phyloP scores from a whole-genome alignment of 1,140 invertebrate species.

The Diorhabda sublineata region DNA sequence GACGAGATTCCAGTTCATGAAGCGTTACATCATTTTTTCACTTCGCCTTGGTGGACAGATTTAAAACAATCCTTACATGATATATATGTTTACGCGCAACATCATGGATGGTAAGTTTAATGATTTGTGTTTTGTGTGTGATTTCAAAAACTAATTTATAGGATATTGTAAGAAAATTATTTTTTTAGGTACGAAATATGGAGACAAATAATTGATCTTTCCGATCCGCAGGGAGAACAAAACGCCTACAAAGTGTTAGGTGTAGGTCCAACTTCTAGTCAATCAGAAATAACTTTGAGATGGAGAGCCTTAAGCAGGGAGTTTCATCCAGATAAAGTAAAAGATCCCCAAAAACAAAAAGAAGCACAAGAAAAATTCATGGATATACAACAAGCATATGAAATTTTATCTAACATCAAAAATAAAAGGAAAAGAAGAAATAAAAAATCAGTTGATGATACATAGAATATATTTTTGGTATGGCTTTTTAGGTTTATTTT shows the following conservation, averaged over 20 bases:
- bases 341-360: constrained; percentile 60
- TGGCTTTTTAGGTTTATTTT: too few species aligned
- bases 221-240: constrained; percentile 83
- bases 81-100: constrained; percentile 47
- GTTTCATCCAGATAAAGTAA: constrained; percentile 89
- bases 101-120: constrained; percentile 51
- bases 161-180: neutral
- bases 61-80: constrained; percentile 70
- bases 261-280: constrained; percentile 68
- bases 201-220: constrained; percentile 79
- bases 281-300: constrained; percentile 77
- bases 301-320: constrained; percentile 82
- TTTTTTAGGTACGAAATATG: constrained; percentile 63
- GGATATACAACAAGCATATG: constrained; percentile 90
- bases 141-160: too few species aligned
- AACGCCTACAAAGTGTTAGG: constrained; percentile 84
- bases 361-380: constrained; percentile 83
- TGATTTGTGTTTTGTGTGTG: neutral
- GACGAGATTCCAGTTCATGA: constrained; percentile 84
- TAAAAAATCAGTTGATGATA: constrained; percentile 53
- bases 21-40: constrained; percentile 84
- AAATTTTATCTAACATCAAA: constrained; percentile 81
- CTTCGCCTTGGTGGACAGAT: constrained; percentile 76
- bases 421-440: constrained; percentile 66
- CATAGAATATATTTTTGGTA: neutral